Conservation (phyloP, 2,113 vertebrate species). For the Myodes glareolus region DNA sequence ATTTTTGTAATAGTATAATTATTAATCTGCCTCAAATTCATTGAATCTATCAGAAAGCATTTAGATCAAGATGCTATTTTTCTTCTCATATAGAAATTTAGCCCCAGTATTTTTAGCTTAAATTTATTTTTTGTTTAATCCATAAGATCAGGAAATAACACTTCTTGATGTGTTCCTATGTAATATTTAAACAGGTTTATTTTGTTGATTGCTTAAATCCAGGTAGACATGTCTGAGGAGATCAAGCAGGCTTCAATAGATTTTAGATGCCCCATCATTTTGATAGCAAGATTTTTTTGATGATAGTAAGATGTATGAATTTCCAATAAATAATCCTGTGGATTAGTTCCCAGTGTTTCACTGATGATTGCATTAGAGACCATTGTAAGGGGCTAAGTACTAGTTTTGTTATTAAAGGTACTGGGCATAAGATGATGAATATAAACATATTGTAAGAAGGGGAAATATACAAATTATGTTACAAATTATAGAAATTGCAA, state of each 20-base stretch:
- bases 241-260: background rate
- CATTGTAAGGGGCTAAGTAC: background rate
- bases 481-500: background rate
- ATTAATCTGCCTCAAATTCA: background rate
- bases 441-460: background rate
- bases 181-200: background rate
- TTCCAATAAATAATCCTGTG: background rate
- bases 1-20: background rate
- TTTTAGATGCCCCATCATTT: background rate
- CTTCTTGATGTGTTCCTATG: background rate
- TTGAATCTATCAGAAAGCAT: background rate
- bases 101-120: background rate
- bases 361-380: background rate
- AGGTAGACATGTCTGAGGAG: background rate
- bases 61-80: background rate
- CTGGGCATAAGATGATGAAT: background rate
- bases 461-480: background rate
- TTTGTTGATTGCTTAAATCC: background rate
- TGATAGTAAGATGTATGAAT: background rate
- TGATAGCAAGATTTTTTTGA: background rate
- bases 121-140: background rate
- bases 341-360: background rate
- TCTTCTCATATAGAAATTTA: background rate
- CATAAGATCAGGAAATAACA: background rate
- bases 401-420: background rate